phyloP scores from a whole-genome alignment of 2,888 invertebrate genomes.

The Muscina levida region DNA sequence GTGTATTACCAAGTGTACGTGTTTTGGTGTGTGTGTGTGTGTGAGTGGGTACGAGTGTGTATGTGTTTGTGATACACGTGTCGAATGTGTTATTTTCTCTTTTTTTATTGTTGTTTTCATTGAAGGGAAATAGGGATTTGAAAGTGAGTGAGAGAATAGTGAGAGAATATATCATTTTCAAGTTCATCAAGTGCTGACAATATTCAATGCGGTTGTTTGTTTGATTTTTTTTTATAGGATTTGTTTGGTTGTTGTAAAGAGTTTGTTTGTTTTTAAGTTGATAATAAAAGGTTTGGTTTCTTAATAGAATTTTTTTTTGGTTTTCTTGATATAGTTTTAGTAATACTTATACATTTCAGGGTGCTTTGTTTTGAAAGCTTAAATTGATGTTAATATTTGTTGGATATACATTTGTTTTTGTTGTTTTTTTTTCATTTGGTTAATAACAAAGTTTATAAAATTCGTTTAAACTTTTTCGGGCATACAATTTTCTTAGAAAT shows the following conservation, averaged over 20 bases:
- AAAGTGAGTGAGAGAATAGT: conserved; percentile 19
- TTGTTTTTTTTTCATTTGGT: background rate
- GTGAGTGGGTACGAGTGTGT: conserved; percentile 19
- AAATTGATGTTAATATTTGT: background rate
- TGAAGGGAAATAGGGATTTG: conserved; percentile 38
- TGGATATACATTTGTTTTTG: background rate
- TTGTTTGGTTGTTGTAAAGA: conserved; percentile 41
- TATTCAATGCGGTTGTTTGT: conserved; percentile 50
- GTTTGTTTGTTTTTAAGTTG: background rate
- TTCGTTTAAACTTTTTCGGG: conserved; percentile 1
- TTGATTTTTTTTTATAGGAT: conserved; percentile 20
- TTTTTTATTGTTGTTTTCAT: conserved; percentile 29
- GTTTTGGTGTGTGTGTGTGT: conserved; percentile 26
- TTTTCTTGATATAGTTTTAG: background rate
- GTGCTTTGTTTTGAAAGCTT: conserved; percentile 28
- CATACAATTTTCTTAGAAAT: background rate
- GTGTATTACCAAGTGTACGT: conserved; percentile 43
- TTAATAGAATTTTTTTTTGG: conserved; percentile 8
- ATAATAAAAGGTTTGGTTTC: conserved; percentile 16
- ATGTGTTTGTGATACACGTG: conserved; percentile 10
- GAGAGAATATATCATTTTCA: conserved; percentile 39
- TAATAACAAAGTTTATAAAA: conserved; percentile 1
- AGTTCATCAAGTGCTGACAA: conserved; percentile 59
- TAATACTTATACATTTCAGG: background rate
- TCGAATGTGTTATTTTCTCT: conserved; percentile 32